Percentiles rank a stretch among this genome's conserved stretches.
Evolutionary conservation across 2,113 vertebrate species (phyloP).

Genomic region (Thalassarche chlororhynchos): DNA sequence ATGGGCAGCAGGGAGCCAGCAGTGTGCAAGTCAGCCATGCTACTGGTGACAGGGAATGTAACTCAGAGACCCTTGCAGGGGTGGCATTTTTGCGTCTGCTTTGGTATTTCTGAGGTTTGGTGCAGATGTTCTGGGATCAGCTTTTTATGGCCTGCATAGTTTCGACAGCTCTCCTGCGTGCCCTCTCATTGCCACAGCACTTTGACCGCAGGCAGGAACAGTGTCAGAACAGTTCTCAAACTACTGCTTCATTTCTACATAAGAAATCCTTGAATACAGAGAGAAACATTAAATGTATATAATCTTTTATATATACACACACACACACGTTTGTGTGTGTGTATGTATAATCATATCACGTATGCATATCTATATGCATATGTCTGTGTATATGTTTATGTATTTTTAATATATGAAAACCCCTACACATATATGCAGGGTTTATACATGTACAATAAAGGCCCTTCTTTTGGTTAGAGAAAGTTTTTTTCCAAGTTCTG

Average conservation of each 20-base stretch:
- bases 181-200: too few species aligned
- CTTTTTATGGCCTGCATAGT: background rate
- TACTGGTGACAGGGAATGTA: background rate
- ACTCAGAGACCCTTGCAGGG: background rate
- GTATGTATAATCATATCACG: background rate
- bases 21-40: background rate
- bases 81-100: background rate
- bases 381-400: background rate
- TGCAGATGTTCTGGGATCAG: background rate
- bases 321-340: background rate
- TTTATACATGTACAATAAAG: background rate
- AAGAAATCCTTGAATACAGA: background rate
- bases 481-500: background rate
- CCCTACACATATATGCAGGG: background rate
- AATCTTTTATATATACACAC: background rate
- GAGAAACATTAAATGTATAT: too few species aligned
- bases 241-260: background rate
- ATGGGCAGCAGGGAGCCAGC: background rate
- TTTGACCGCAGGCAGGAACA: rapidly evolving
- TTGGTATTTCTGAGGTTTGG: background rate
- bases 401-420: background rate
- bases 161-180: background rate
- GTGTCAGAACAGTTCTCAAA: background rate
- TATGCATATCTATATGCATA: too few species aligned
- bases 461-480: background rate